A percentile compares a stretch with the other conserved stretches of the same genome.
These are phyloP conservation scores for Hydrotaea cyrtoneurina DNA, from an alignment of 2,888 invertebrate genomes.

Conservation along the genomic window DNA sequence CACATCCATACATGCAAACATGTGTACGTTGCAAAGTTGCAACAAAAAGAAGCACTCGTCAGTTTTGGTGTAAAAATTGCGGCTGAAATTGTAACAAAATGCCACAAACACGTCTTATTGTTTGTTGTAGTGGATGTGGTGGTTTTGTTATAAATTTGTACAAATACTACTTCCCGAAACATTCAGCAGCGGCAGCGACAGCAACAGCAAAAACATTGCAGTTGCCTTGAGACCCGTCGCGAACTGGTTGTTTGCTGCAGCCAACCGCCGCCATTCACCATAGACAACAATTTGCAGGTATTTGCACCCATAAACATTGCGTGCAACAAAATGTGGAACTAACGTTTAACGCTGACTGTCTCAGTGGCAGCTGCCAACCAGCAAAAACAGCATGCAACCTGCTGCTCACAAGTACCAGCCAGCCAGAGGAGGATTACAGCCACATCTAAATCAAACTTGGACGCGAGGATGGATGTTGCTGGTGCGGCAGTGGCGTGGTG, in stretches of 20 bases:
- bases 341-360: slow-evolving; percentile 29
- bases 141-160: slow-evolving; percentile 56
- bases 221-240: no score
- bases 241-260: no score
- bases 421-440: background rate
- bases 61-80: background rate
- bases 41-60: background rate
- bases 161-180: slow-evolving; percentile 60
- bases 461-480: background rate
- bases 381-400: slow-evolving; percentile 35
- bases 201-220: slow-evolving; percentile 43
- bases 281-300: slow-evolving; percentile 67
- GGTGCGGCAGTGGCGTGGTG: background rate
- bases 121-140: slow-evolving; percentile 33
- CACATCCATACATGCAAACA: background rate
- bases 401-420: slow-evolving; percentile 11
- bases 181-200: slow-evolving; percentile 25
- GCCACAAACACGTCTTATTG: slow-evolving; percentile 47
- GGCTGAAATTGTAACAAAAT: slow-evolving; percentile 40
- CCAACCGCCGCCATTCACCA: no score
- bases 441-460: slow-evolving; percentile 11
- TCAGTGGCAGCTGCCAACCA: background rate
- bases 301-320: slow-evolving; percentile 70
- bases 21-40: background rate
- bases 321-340: slow-evolving; percentile 61